Evolutionary conservation across 2,888 invertebrate genomes (phyloP), one percentile per base, ranked within the genome.

Genomic region (Ellobium chinense): DNA sequence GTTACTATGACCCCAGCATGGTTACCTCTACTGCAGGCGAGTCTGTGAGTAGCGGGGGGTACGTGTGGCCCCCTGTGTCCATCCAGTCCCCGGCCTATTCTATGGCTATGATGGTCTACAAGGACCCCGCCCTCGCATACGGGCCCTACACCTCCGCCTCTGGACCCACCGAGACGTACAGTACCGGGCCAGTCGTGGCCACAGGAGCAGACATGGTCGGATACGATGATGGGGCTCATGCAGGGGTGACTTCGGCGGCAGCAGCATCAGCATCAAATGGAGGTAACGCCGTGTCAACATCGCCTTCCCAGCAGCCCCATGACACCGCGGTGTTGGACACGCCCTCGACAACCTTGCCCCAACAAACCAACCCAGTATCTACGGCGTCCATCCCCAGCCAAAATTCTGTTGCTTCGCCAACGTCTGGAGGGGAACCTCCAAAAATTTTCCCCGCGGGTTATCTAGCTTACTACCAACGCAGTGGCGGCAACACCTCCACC

Each of bases 61-160:
- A 79, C 65, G 29, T 73, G 12, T 73, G 79, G 79, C 66, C 79
- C 9, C 56, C 65, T 5, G 62, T 46, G 21, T 24, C 78, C 1
- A 1, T 70, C n/a, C 69, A 62, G 27, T 29, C 73, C 12, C 65
- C 79, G 0, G 65, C 27, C 39, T 56, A 36, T 36, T 79, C 73
- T 27, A 79, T 79, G 72, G 72, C 79, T 31, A 63, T 79, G 79
- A 73, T 79, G 73, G 65, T 37, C 1, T 65, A 73, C 62, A 66
- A 60, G 7, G 73, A 78, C 70, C 60, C 37, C 1, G 27, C 58
- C 69, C 31, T 70, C 21, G 24, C 39, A 7, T 78, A 37, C 27
- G 39, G 21, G 21, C 69, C 78, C 0, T 76, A 29, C 27, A 4
- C 24, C 2, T 56, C 76, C 9, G 56, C 66, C 27, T 21, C 69